Evolutionary conservation across 1,140 invertebrate species (phyloP), one percentile per base, ranked within the genome.

Genomic region (Formica exsecta): DNA sequence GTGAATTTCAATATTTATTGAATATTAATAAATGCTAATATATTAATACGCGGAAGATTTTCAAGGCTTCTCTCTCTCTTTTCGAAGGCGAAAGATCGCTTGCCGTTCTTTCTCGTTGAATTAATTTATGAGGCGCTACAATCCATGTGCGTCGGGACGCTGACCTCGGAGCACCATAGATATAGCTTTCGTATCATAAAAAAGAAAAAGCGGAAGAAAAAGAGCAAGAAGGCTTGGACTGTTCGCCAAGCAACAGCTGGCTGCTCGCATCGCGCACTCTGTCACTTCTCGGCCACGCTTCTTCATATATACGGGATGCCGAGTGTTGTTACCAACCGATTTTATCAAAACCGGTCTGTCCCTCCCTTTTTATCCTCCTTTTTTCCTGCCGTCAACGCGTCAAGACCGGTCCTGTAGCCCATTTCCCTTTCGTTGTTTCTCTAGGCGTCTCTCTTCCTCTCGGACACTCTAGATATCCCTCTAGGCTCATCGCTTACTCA

Each of bases 301-400:
- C 75, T 87, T 86, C 88, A 48, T 77, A 76, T 51, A 19, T 89
- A 83, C 71, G 68, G 83, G 44, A 51, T 65, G 32, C 51, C 77
- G 64, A 64, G 86, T 84, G 91, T 92, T 92, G 92, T 92, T 92
- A 89, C 91, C 86, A 91, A 87, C 91, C 90, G 90, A 92, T 90
- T 92, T 29, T 92, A 92, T 92, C 90, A 89, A 88, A 85, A 90
- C 90, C 90, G 92, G 91, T 89, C 86, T 87, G 76, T 77, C 38
- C 68, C 66, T 74, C 25, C 41, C 54, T 70, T 29, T 16, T 75
- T 19, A 22, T 76, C 54, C 22, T 83, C 76, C 77, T 75, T 85
- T 89, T 85, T 89, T 44, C 62, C 36, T 59, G 7, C 22, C 62
- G 3, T 41, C 48, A 64, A 22, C 38, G n/a, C 44, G 64, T 44